phyloP scores from a whole-genome alignment of 2,113 vertebrate genomes.

The Leiothrix lutea region DNA sequence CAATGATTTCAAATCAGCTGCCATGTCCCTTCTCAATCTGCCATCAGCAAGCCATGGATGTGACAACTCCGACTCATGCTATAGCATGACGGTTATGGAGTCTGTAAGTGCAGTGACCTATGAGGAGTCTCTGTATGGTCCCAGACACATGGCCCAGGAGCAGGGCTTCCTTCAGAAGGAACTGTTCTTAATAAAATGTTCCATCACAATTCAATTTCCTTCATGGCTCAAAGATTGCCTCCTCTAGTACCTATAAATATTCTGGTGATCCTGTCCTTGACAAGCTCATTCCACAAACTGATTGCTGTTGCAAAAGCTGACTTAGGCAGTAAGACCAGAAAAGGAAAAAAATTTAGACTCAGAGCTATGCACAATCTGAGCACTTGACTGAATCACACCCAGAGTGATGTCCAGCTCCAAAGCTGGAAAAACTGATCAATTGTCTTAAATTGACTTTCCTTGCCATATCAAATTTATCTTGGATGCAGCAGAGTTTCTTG shows the following conservation, averaged over 20 bases:
- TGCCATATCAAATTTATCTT: background rate
- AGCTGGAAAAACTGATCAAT: background rate
- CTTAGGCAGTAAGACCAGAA: background rate
- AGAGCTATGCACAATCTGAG: background rate
- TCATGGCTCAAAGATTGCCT: background rate
- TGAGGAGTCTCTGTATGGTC: background rate
- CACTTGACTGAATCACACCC: background rate
- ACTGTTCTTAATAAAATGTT: background rate
- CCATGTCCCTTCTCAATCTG: background rate
- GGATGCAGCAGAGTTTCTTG: background rate
- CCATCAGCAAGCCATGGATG: background rate
- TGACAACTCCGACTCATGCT: background rate
- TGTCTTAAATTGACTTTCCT: background rate
- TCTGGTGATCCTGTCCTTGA: background rate
- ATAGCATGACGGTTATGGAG: accelerated
- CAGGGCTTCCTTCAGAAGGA: background rate
- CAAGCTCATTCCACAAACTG: background rate
- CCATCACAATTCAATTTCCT: background rate
- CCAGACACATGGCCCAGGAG: background rate
- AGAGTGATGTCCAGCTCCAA: background rate
- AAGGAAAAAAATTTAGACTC: background rate
- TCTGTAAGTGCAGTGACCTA: background rate
- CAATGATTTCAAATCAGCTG: background rate
- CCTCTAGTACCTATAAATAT: background rate
- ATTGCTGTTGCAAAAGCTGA: background rate